Base-by-base conservation (phyloP, 2,113 vertebrate species). In the Oxyura jamaicensis region DNA sequence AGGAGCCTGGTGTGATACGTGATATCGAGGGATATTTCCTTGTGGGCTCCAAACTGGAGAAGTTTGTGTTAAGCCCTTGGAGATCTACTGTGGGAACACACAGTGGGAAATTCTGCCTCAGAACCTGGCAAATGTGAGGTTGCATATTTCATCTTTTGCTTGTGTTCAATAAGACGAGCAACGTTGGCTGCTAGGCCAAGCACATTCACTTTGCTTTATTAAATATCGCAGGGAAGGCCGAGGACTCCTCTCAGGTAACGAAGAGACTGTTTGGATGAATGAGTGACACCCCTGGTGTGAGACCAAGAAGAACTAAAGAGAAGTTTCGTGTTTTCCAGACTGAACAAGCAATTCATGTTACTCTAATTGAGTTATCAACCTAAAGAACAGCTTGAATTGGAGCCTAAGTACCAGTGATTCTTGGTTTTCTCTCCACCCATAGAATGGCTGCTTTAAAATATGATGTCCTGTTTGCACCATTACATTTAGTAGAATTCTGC, bases 41-140 rank as follows among this genome's bases (percentile, higher is more conserved):
- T 20, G 22, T 16, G 74, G 86, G 41, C 53, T 98, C 56, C 63
- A 91, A 95, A 91, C 78, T 85, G 95, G 77, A 90, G 72, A 76
- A 35, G 56, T 94, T 96, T 68, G 53, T 79, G 60, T 96, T 95
- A 96, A 95, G 26, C 66, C 89, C 73, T 96, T 78, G 23, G 65
- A 91, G 77, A 80, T 50, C 23, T 50, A 50, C 50, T 50, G 50
- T 50, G 50, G 50, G 50, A 50, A 48, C 20, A 25, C 50, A 50
- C 50, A 88, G 52, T 10, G n/a, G 33, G 22, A 90, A 94, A 93
- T 74, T 35, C 26, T 23, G 59, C 58, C 10, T 71, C 62, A 76
- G 78, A 81, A 91, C 44, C 33, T 73, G 91, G 85, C 55, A 91
- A 92, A 90, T 48, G 36, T 12, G 6, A 94, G 60, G 46, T 41